These are phyloP conservation scores for Clinocottus analis DNA, from an alignment of 2,113 vertebrate species.

Conservation along the genomic window DNA sequence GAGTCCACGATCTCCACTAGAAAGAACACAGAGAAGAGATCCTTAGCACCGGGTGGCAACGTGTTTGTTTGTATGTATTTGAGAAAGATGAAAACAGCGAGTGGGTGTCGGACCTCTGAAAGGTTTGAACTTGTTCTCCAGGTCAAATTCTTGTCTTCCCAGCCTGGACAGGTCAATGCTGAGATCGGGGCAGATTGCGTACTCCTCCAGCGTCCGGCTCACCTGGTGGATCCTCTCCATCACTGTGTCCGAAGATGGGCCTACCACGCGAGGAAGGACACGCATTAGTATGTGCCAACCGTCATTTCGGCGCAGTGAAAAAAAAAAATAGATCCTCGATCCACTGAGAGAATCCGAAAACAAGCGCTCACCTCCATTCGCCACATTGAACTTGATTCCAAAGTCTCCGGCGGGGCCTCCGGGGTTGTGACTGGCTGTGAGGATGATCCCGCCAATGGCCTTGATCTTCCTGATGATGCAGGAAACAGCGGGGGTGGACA, in stretches of 20 bases:
- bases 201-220: constrained; percentile 97
- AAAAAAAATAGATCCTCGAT: background rate
- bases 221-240: constrained; percentile 97
- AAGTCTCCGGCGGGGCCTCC: constrained; percentile 96
- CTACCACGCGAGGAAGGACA: constrained; percentile 69
- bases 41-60: background rate
- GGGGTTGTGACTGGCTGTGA: constrained; percentile 97
- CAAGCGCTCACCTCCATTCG: constrained; percentile 91
- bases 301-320: background rate
- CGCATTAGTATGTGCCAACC: background rate
- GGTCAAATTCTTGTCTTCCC: constrained; percentile 97
- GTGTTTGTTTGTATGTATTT: background rate
- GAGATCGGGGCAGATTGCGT: constrained; percentile 94
- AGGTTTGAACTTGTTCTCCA: constrained; percentile 99
- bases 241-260: constrained; percentile 92
- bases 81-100: too few relatives aligned
- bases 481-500: constrained; percentile 97
- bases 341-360: background rate
- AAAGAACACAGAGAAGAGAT: constrained; percentile 61
- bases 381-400: constrained; percentile 97
- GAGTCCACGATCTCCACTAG: constrained; percentile 98
- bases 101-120: constrained; percentile 90
- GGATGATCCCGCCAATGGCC: constrained; percentile 96
- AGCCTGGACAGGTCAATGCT: constrained; percentile 94
- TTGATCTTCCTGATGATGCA: constrained; percentile 99